Evolutionary conservation across 2,888 invertebrate genomes (phyloP).

Genomic region (Ischnura elegans): DNA sequence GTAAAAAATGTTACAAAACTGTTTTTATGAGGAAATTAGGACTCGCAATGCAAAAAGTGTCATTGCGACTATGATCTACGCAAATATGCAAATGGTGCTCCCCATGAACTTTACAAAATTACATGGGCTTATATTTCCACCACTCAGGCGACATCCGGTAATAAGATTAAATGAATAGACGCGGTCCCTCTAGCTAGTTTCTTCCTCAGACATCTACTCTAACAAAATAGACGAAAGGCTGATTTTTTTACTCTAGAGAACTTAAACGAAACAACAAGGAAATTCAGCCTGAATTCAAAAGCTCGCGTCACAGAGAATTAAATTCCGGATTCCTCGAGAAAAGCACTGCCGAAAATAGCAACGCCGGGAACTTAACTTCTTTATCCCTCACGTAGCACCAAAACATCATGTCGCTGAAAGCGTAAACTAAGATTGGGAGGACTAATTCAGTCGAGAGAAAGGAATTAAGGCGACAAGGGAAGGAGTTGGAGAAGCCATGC

Average conservation of each 20-base stretch:
- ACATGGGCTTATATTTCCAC: no score
- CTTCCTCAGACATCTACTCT: background rate
- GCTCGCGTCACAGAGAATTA: background rate
- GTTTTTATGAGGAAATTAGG: no score
- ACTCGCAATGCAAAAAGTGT: no score
- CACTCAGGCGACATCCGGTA: no score
- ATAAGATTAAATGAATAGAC: no score
- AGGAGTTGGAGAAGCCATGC: background rate
- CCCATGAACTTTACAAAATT: no score
- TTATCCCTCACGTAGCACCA: background rate
- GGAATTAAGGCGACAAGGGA: background rate
- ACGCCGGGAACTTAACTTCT: background rate
- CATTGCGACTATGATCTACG: no score
- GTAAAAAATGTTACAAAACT: no score
- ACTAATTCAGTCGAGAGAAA: background rate
- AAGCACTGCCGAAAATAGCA: background rate
- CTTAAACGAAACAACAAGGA: background rate
- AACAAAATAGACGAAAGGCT: background rate
- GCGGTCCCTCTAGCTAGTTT: background rate
- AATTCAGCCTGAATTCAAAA: background rate
- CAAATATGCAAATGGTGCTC: no score
- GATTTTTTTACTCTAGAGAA: background rate
- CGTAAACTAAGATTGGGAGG: slow-evolving; percentile 1
- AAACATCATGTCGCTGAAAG: background rate
- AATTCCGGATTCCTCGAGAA: background rate